These are phyloP conservation scores for Limosa lapponica DNA, from an alignment of 2,797 vertebrate species.

Conservation along the genomic window DNA sequence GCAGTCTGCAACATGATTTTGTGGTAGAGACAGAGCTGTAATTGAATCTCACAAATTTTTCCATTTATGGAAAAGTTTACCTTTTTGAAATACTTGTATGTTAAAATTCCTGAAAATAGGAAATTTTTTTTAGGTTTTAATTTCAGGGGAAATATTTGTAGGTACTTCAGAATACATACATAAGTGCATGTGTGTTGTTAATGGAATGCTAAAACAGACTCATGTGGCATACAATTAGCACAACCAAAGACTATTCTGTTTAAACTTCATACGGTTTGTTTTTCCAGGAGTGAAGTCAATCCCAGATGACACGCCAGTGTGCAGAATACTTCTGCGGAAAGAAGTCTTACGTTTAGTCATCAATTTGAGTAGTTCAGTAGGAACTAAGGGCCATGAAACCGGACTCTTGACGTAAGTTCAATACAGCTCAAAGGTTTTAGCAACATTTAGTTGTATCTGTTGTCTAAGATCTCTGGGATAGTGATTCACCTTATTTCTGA, in stretches of 20 bases:
- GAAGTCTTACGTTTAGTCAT: slow-evolving; percentile 96
- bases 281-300: slow-evolving; percentile 89
- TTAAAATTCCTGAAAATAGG: neutral
- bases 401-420: slow-evolving; percentile 94
- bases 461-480: neutral
- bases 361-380: slow-evolving; percentile 97
- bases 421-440: neutral
- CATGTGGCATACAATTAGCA: rapidly evolving
- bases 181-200: neutral
- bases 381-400: slow-evolving; percentile 98
- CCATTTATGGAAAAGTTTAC: neutral
- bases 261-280: neutral
- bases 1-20: neutral
- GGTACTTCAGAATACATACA: neutral
- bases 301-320: slow-evolving; percentile 93
- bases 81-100: neutral
- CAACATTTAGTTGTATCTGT: neutral
- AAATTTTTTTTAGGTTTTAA: neutral
- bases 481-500: neutral
- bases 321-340: slow-evolving; percentile 93
- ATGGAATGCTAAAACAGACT: neutral
- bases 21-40: neutral
- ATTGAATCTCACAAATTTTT: neutral
- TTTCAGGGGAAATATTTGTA: neutral
- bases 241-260: neutral